A percentile compares a stretch with the other conserved stretches of the same genome.
phyloP scores from a whole-genome alignment of 2,888 invertebrate species.

The Drosophila prostipennis region DNA sequence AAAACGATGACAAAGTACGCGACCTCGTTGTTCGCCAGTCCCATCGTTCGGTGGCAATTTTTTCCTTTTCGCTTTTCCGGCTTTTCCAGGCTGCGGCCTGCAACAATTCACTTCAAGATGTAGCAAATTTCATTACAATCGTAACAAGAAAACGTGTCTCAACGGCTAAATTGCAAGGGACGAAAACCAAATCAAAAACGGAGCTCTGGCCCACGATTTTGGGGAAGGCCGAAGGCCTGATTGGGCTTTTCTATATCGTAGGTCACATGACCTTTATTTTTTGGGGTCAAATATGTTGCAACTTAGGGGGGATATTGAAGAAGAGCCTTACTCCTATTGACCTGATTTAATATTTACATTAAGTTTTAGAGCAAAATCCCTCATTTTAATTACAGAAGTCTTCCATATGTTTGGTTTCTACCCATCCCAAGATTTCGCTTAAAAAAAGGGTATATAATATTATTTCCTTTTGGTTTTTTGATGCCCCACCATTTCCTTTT shows the following conservation, averaged over 20 bases:
- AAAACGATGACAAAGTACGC: slow-evolving; percentile 78
- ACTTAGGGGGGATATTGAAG: too few species aligned
- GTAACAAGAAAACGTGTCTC: slow-evolving; percentile 77
- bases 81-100: slow-evolving; percentile 20
- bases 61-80: neutral
- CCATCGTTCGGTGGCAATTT: slow-evolving; percentile 55
- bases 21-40: slow-evolving; percentile 52
- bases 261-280: neutral
- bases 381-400: neutral
- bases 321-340: neutral
- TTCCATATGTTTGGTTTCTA: neutral
- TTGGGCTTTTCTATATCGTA: slow-evolving; percentile 46
- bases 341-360: neutral
- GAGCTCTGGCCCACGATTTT: slow-evolving; percentile 22
- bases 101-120: slow-evolving; percentile 75
- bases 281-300: neutral
- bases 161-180: slow-evolving; percentile 73
- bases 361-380: too few species aligned
- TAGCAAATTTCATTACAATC: slow-evolving; percentile 79
- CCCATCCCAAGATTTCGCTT: too few species aligned
- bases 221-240: slow-evolving; percentile 59
- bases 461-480: slow-evolving; percentile 40
- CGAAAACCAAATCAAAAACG: slow-evolving; percentile 58
- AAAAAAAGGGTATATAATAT: too few species aligned
- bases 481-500: slow-evolving; percentile 50